Percentiles rank a stretch among this genome's conserved stretches.
These are phyloP conservation scores for Torymus auratus DNA, from an alignment of 2,888 invertebrate genomes.

Conservation along the genomic window DNA sequence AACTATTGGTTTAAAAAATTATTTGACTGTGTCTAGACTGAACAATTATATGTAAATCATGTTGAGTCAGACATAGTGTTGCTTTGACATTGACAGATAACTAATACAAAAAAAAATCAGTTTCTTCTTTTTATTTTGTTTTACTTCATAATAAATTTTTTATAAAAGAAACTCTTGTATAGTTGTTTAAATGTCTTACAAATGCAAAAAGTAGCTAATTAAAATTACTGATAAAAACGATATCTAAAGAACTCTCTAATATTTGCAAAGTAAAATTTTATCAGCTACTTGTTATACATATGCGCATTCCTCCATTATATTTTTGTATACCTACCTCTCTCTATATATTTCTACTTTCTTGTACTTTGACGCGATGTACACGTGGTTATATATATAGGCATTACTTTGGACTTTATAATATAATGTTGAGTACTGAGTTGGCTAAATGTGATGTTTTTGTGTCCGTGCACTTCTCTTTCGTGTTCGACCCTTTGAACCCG, in stretches of 20 bases:
- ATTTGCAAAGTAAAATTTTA: constrained; percentile 3
- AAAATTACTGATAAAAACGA: neutral
- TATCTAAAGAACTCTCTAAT: neutral
- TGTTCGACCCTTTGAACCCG: constrained; percentile 73
- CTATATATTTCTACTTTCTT: constrained; percentile 11
- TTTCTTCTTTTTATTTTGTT: constrained; percentile 15
- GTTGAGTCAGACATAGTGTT: neutral
- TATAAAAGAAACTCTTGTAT: constrained; percentile 3
- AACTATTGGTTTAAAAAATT: neutral
- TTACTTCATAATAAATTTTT: neutral
- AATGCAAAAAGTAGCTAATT: neutral
- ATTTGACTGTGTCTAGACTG: neutral
- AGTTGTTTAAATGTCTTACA: neutral
- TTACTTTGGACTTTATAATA: constrained; percentile 34
- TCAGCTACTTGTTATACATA: neutral
- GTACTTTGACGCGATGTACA: constrained; percentile 31
- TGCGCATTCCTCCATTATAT: constrained; percentile 44
- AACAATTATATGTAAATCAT: neutral
- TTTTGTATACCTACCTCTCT: constrained; percentile 51
- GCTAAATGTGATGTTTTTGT: constrained; percentile 76
- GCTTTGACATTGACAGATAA: constrained; percentile 12
- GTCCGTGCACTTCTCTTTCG: constrained; percentile 76
- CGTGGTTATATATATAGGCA: constrained; percentile 26
- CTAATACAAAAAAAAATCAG: too few relatives aligned
- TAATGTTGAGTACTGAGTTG: constrained; percentile 63